Evolutionary conservation across 1,140 invertebrate genomes (phyloP).

Genomic region (Stegodyphus dumicola): DNA sequence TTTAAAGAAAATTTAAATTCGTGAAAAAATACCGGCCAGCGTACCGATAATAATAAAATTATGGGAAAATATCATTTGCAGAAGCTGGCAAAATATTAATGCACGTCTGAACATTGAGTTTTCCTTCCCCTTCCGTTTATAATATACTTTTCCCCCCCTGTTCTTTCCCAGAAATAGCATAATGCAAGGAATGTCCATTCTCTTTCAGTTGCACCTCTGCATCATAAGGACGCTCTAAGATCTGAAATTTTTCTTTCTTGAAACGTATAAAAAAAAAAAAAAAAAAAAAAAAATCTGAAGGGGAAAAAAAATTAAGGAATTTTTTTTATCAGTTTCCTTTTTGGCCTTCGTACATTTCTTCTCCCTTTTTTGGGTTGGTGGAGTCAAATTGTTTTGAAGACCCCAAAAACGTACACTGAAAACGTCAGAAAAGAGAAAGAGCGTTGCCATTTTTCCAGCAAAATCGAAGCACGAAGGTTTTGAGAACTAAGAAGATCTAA

Average conservation of each 20-base stretch:
- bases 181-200: too few relatives aligned
- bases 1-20: too few relatives aligned
- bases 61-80: too few relatives aligned
- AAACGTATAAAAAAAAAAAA: slow-evolving; percentile 2
- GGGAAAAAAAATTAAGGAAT: not conserved
- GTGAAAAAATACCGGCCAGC: too few relatives aligned
- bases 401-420: slow-evolving; percentile 40
- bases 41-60: too few relatives aligned
- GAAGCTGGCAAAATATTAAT: too few relatives aligned
- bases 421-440: slow-evolving; percentile 33
- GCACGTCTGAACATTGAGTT: too few relatives aligned
- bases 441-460: slow-evolving; percentile 49
- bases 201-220: slow-evolving; percentile 3
- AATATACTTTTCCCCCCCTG: too few relatives aligned
- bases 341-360: not conserved
- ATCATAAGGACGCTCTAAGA: slow-evolving; percentile 7
- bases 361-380: slow-evolving; percentile 24
- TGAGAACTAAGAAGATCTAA: slow-evolving; percentile 31
- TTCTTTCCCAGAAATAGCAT: too few relatives aligned
- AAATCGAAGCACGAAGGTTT: slow-evolving; percentile 25
- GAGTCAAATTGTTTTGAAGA: slow-evolving; percentile 50
- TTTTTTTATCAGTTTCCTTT: slow-evolving; percentile 12
- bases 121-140: too few relatives aligned
- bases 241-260: slow-evolving; percentile 9
- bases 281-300: slow-evolving; percentile 12